Conservation (phyloP, 2,113 vertebrate genomes). For the Fregetta grallaria region DNA sequence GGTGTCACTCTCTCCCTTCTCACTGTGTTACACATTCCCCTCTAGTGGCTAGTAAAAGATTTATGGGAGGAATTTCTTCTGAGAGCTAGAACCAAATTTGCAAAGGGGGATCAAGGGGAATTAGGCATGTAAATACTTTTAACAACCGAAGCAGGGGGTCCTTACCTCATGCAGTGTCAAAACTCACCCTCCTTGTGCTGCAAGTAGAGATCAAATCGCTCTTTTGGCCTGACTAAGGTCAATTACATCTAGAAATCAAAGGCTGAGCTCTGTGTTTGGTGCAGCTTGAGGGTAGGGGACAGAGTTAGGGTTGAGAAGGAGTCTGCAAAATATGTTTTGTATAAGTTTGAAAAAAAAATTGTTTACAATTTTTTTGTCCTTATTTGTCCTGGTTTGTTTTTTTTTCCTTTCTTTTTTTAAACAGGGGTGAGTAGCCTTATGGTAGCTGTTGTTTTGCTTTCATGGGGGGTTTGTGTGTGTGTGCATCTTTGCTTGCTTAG, state of each 20-base stretch:
- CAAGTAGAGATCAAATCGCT: neutral
- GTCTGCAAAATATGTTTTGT: neutral
- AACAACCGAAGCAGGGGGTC: neutral
- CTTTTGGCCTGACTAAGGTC: neutral
- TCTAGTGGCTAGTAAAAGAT: conserved; percentile 48
- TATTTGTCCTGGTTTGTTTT: too few species aligned
- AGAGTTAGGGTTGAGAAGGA: neutral
- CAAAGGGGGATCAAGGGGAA: neutral
- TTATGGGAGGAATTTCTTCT: neutral
- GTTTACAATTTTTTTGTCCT: neutral
- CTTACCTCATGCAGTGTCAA: neutral
- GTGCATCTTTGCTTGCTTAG: neutral
- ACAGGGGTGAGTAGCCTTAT: neutral
- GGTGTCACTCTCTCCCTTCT: neutral
- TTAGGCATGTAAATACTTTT: neutral
- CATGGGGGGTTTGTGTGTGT: neutral
- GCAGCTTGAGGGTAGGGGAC: neutral
- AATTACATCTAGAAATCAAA: neutral
- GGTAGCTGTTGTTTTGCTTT: neutral
- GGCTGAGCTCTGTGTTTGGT: neutral
- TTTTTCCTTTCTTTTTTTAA: neutral
- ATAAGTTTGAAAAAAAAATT: neutral
- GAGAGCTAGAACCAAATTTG: neutral
- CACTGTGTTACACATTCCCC: neutral
- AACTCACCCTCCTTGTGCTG: neutral